Conservation (phyloP, 2,113 vertebrate species). For the Leptobrachium ailaonicum region DNA sequence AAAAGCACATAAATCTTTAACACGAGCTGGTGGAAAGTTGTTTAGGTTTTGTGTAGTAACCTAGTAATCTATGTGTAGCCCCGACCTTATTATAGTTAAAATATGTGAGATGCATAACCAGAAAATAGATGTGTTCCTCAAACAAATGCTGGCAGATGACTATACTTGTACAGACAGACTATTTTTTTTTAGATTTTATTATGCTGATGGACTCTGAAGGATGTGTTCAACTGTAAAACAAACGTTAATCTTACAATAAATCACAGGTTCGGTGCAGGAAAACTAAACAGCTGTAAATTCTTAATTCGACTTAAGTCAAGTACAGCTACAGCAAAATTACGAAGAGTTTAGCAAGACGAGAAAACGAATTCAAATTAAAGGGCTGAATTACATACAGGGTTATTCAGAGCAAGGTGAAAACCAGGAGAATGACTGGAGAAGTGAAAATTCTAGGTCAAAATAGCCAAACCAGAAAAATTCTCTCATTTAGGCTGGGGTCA, state of each 20-base stretch:
- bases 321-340: no score
- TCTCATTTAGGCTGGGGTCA: no score
- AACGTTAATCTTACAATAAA: constrained; percentile 26
- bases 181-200: constrained; percentile 46
- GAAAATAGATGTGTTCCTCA: constrained; percentile 46
- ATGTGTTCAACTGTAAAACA: constrained; percentile 34
- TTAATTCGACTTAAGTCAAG: not conserved
- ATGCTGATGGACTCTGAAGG: constrained; percentile 29
- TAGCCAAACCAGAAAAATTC: no score
- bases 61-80: constrained; percentile 41
- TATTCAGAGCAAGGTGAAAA: no score
- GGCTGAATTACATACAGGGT: no score
- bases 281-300: constrained; percentile 40
- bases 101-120: constrained; percentile 28
- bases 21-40: constrained; percentile 35
- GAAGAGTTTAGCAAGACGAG: no score
- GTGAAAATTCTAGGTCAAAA: no score
- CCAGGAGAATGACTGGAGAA: no score
- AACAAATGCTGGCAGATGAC: constrained; percentile 51
- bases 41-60: constrained; percentile 39
- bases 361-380: no score
- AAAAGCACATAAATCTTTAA: constrained; percentile 39
- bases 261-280: constrained; percentile 13
- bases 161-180: constrained; percentile 41
- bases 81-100: constrained; percentile 44